phyloP scores from a whole-genome alignment of 2,113 vertebrate genomes.

The Mormoops blainvillei region DNA sequence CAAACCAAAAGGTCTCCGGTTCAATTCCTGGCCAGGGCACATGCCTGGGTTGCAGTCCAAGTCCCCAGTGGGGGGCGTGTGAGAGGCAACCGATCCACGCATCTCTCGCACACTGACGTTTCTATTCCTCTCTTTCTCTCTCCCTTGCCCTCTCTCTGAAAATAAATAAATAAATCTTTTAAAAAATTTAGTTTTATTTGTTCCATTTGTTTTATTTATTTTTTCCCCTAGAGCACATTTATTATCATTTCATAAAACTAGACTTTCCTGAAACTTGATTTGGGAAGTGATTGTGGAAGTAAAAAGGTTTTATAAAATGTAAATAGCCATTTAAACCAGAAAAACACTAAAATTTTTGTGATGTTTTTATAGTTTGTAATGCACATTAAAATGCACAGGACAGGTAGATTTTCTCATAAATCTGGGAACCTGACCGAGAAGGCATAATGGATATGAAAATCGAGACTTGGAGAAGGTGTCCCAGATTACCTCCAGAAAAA shows the following conservation, averaged over 20 bases:
- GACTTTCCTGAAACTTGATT: not conserved
- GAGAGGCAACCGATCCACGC: no score
- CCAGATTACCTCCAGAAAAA: not conserved
- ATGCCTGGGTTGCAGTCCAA: no score
- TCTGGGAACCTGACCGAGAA: not conserved
- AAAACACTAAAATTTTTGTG: not conserved
- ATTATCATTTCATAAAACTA: not conserved
- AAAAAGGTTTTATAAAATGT: not conserved
- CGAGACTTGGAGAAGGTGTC: not conserved
- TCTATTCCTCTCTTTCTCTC: no score
- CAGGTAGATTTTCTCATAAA: not conserved
- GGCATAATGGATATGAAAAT: not conserved
- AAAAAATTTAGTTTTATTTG: slow-evolving; percentile 2
- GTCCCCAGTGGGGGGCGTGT: no score
- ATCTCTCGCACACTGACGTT: no score
- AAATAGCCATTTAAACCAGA: not conserved
- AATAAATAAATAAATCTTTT: no score
- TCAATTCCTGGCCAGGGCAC: no score
- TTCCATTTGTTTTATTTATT: not conserved
- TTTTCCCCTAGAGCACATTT: not conserved
- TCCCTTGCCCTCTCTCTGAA: no score
- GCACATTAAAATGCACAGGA: not conserved
- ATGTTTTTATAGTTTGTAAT: not conserved
- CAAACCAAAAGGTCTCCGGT: no score
- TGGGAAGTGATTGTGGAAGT: not conserved